These are phyloP conservation scores for Sesia apiformis DNA, from an alignment of 2,888 invertebrate species.

Conservation along the genomic window DNA sequence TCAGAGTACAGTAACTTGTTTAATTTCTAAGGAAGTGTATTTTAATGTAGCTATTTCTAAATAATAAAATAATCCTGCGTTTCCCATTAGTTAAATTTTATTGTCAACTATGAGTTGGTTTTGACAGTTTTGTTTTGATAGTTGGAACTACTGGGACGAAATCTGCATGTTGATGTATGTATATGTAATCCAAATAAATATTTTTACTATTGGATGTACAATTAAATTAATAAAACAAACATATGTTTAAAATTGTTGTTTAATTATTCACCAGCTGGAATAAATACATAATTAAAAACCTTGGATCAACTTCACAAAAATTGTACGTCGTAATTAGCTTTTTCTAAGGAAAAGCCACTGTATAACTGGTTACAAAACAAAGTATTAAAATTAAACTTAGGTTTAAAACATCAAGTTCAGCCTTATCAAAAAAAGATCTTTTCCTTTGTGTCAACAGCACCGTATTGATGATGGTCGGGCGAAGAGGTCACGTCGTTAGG, in stretches of 20 bases:
- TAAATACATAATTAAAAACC: conserved; percentile 58
- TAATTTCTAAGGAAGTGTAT: too few species aligned
- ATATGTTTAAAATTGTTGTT: conserved; percentile 49
- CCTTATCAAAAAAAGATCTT: conserved; percentile 72
- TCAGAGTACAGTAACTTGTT: too few species aligned
- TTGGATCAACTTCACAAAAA: conserved; percentile 57
- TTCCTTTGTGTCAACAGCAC: conserved; percentile 52
- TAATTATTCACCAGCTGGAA: conserved; percentile 67
- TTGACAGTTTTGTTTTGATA: too few species aligned
- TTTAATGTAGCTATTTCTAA: too few species aligned
- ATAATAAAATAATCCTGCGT: too few species aligned
- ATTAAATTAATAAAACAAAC: conserved; percentile 29
- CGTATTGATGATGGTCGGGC: conserved; percentile 33
- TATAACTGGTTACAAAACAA: conserved; percentile 55
- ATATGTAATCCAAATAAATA: too few species aligned
- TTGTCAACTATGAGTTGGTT: too few species aligned
- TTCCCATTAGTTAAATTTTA: too few species aligned
- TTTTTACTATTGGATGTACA: too few species aligned
- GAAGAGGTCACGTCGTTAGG: conserved; percentile 56
- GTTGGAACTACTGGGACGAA: too few species aligned
- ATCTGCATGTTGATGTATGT: too few species aligned
- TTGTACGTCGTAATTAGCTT: conserved; percentile 60
- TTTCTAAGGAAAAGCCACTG: conserved; percentile 50
- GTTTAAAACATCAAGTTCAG: conserved; percentile 67
- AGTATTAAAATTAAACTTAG: conserved; percentile 66